These are phyloP conservation scores for Ornithoptera alexandrae DNA, from an alignment of 2,888 invertebrate genomes.

Conservation along the genomic window DNA sequence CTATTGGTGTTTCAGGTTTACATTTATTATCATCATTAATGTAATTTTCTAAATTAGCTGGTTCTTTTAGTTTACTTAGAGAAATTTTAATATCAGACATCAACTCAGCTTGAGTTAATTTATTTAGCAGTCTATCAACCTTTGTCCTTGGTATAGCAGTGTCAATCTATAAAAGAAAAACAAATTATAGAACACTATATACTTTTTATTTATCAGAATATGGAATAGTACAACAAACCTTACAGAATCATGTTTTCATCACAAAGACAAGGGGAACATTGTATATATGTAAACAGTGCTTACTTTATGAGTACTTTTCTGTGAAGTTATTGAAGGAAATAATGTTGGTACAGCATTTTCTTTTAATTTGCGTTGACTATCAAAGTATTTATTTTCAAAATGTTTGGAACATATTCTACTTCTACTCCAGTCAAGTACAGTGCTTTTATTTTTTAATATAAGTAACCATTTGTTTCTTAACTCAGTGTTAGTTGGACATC, in stretches of 20 bases:
- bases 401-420: conserved; percentile 69
- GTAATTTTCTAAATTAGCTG: conserved; percentile 52
- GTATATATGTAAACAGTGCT: conserved; percentile 13
- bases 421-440: conserved; percentile 58
- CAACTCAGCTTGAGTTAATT: conserved; percentile 56
- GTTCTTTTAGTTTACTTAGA: conserved; percentile 52
- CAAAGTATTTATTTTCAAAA: conserved; percentile 64
- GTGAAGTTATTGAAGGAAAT: conserved; percentile 41
- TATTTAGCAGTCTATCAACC: conserved; percentile 54
- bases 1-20: conserved; percentile 53
- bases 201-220: not conserved
- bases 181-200: not conserved
- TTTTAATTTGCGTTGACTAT: conserved; percentile 55
- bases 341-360: conserved; percentile 63
- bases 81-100: conserved; percentile 55
- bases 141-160: conserved; percentile 34
- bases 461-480: conserved; percentile 65
- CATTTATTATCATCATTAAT: conserved; percentile 58
- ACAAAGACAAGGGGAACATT: not conserved
- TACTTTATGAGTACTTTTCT: conserved; percentile 42
- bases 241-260: not conserved
- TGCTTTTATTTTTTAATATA: conserved; percentile 57
- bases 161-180: conserved; percentile 13
- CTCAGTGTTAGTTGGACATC: conserved; percentile 56
- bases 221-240: not conserved